Percentiles rank a stretch among this genome's conserved stretches.
These are phyloP conservation scores for Poecile montanus DNA, from an alignment of 2,797 vertebrate species.

Conservation along the genomic window DNA sequence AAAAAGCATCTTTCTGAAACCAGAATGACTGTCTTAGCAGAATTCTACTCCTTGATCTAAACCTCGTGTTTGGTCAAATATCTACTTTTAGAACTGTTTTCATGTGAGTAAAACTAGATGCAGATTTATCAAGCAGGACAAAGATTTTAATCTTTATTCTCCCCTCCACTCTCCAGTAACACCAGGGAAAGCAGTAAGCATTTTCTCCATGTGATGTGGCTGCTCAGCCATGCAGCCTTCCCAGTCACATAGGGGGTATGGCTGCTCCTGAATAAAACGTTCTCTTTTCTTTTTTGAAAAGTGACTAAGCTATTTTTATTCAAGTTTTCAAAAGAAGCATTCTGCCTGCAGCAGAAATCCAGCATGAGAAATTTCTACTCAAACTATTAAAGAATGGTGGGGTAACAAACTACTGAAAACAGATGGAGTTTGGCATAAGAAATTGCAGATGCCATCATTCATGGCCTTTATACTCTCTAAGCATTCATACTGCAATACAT, in stretches of 20 bases:
- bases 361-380: slow-evolving; percentile 41
- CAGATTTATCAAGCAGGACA: background rate
- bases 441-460: slow-evolving; percentile 28
- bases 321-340: slow-evolving; percentile 44
- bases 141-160: background rate
- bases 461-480: background rate
- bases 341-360: slow-evolving; percentile 40
- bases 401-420: slow-evolving; percentile 47
- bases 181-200: background rate
- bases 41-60: background rate
- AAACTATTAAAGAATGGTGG: slow-evolving; percentile 47
- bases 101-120: background rate
- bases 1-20: background rate
- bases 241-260: background rate
- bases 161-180: background rate
- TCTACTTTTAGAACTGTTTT: background rate
- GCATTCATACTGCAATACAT: background rate
- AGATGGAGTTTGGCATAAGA: slow-evolving; percentile 38
- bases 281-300: background rate
- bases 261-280: background rate
- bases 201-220: background rate
- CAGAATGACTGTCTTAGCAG: background rate
- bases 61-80: background rate
- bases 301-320: slow-evolving; percentile 44
- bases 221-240: background rate